These are phyloP conservation scores for Leucophenga maculata DNA, from an alignment of 2,888 invertebrate species.

Conservation along the genomic window DNA sequence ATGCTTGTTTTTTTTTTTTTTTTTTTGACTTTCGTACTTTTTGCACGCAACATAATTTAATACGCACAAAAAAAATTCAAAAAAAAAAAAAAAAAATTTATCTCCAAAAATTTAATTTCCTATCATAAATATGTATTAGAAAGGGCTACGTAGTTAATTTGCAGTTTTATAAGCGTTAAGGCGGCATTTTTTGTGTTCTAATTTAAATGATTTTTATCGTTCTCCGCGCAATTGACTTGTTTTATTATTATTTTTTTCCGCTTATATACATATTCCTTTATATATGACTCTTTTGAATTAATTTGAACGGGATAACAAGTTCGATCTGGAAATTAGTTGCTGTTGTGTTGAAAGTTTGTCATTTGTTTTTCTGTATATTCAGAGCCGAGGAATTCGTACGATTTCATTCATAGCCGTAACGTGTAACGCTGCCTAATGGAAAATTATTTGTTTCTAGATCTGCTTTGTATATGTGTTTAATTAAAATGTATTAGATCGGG, in stretches of 20 bases:
- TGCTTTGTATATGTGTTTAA: neutral
- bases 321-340: slow-evolving; percentile 56
- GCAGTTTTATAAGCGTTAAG: neutral
- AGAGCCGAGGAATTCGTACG: neutral
- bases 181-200: neutral
- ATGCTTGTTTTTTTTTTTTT: slow-evolving; percentile 23
- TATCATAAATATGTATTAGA: neutral
- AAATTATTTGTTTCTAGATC: slow-evolving; percentile 59
- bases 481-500: slow-evolving; percentile 1
- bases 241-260: slow-evolving; percentile 23
- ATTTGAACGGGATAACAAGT: slow-evolving; percentile 50
- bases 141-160: neutral
- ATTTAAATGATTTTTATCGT: slow-evolving; percentile 40
- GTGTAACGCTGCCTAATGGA: slow-evolving; percentile 49
- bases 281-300: slow-evolving; percentile 34
- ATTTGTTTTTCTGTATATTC: slow-evolving; percentile 1
- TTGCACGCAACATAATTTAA: neutral
- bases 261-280: slow-evolving; percentile 42
- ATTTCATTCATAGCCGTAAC: neutral
- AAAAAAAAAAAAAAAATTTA: slow-evolving; percentile 39
- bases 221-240: slow-evolving; percentile 47
- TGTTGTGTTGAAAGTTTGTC: slow-evolving; percentile 30
- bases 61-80: slow-evolving; percentile 30
- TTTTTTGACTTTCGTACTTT: slow-evolving; percentile 32
- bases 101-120: neutral